Evolutionary conservation across 1,140 invertebrate species (phyloP), one percentile per base, ranked within the genome.

Genomic region (Lepidurus packardi): DNA sequence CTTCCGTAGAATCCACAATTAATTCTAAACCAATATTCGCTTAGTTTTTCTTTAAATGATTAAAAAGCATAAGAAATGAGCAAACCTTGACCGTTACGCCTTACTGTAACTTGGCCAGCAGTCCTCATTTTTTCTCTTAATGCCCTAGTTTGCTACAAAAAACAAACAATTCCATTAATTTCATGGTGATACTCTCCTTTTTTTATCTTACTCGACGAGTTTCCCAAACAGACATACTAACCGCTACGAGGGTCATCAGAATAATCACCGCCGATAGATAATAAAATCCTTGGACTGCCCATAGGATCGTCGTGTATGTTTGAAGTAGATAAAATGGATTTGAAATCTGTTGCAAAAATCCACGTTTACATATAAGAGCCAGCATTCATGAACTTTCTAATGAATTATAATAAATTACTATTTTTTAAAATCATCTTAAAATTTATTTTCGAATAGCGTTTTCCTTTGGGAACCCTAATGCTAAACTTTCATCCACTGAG

Each of bases 261-360:
- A 84, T 79, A 77, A 86, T 83, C 74, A 85, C 83, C 44, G 80
- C 75, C n/a, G 85, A 82, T 79, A 83, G 85, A 34, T 84, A 80
- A 78, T 82, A 84, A 79, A 85, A 85, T 5, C 80, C 43, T 79
- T 85, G 83, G 41, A 83, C 43, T 65, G 81, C 81, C 85, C 85
- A 86, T 9, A 86, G 79, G 25, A 84, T 79, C n/a, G 84, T 81
- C 7, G 85, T 84, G 79, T 86, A 86, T 45, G 84, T 80, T 84
- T 86, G 85, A 78, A 86, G 85, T 42, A 86, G 82, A 80, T 86
- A 86, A 79, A 86, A 86, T 24, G 85, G 85, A 75, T 84, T 85
- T 16, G 81, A 79, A 44, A 83, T 82, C 85, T 85, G 81, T 43
- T 10, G 80, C 41, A 8, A 74, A 78, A 74, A 43, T 53, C 25